phyloP scores from a whole-genome alignment of 2,797 vertebrate species.

The Allobates femoralis region DNA sequence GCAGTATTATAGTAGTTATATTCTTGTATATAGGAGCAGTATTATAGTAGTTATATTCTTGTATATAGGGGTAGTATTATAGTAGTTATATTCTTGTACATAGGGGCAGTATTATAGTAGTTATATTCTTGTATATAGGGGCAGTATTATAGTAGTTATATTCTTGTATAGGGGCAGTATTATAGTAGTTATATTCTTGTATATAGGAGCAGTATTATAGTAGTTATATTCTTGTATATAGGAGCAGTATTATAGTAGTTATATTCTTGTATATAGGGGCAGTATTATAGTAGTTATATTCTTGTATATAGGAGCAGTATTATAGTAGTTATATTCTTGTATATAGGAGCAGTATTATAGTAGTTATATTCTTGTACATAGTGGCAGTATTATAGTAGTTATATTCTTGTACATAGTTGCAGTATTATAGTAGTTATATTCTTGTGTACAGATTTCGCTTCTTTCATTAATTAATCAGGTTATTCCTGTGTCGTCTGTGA shows the following conservation, averaged over 20 bases:
- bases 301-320: too few relatives aligned
- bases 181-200: neutral
- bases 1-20: too few relatives aligned
- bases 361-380: neutral
- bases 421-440: neutral
- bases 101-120: neutral
- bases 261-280: neutral
- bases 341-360: neutral
- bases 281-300: too few relatives aligned
- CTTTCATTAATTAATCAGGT: neutral
- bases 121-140: too few relatives aligned
- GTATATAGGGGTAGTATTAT: neutral
- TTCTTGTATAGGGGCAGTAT: too few relatives aligned
- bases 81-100: neutral
- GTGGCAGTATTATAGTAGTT: slow-evolving; percentile 1
- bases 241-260: neutral
- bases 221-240: slow-evolving; percentile 1
- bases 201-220: slow-evolving; percentile 1
- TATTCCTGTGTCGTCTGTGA: neutral
- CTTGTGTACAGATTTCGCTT: neutral
- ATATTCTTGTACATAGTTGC: neutral
- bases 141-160: too few relatives aligned
- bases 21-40: too few relatives aligned
- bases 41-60: neutral
- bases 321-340: slow-evolving; percentile 1